phyloP scores from a whole-genome alignment of 2,113 vertebrate genomes.

The Poeciliopsis occidentalis region DNA sequence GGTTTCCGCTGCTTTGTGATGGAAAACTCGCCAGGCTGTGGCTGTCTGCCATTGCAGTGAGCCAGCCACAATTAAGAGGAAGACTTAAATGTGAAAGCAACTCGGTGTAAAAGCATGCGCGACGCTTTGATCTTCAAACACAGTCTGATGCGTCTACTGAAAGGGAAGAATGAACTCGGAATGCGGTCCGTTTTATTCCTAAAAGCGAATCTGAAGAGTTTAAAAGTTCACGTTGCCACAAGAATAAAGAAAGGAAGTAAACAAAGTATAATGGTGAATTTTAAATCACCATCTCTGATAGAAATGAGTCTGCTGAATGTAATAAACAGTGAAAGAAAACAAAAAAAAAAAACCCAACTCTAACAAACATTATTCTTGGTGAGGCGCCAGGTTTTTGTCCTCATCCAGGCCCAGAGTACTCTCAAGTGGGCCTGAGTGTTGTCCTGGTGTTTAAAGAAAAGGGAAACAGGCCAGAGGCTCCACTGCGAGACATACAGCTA shows the following conservation, averaged over 20 bases:
- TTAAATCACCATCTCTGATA: neutral
- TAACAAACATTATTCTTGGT: conserved; percentile 83
- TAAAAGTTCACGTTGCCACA: neutral
- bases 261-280: neutral
- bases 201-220: conserved; percentile 3
- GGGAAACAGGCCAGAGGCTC: conserved; percentile 67
- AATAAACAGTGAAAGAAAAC: conserved; percentile 78
- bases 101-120: conserved; percentile 23
- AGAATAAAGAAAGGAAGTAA: neutral
- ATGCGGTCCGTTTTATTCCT: conserved; percentile 29
- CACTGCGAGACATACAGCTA: conserved; percentile 64
- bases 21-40: conserved; percentile 43
- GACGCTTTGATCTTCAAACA: conserved; percentile 61
- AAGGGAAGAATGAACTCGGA: conserved; percentile 29
- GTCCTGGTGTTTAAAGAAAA: conserved; percentile 74
- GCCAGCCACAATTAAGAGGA: conserved; percentile 22
- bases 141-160: conserved; percentile 32
- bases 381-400: conserved; percentile 71
- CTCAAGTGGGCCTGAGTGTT: conserved; percentile 77
- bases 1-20: conserved; percentile 63
- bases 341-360: conserved; percentile 44
- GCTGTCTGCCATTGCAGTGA: conserved; percentile 38
- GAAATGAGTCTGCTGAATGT: conserved; percentile 61
- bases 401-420: conserved; percentile 74
- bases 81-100: conserved; percentile 26